A percentile compares a stretch with the other conserved stretches of the same genome.
These are phyloP conservation scores for Pristionchus japonicus DNA, from an alignment of 2,888 invertebrate genomes.

Conservation along the genomic window DNA sequence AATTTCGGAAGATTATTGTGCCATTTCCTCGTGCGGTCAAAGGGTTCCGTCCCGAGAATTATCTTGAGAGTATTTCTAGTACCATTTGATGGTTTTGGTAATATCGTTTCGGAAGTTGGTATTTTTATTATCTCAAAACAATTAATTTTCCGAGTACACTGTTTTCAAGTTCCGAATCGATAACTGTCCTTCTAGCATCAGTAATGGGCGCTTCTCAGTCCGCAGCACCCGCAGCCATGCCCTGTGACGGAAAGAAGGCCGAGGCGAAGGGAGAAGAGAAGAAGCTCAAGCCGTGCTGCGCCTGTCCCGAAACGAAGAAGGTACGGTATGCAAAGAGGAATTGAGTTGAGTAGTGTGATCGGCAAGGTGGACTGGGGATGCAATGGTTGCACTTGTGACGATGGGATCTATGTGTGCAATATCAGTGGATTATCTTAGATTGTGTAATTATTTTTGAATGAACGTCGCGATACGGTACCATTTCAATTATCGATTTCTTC, in stretches of 20 bases:
- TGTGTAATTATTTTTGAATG: too few relatives aligned
- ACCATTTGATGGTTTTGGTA: too few relatives aligned
- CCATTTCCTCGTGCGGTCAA: not conserved
- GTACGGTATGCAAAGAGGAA: constrained; percentile 51
- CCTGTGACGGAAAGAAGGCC: constrained; percentile 38
- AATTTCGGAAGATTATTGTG: not conserved
- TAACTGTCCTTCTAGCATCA: not conserved
- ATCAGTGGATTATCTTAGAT: too few relatives aligned
- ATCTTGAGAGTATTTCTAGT: not conserved
- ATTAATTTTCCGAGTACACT: not conserved
- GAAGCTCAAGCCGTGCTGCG: constrained; percentile 78
- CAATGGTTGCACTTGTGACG: too few relatives aligned
- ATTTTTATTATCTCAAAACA: too few relatives aligned
- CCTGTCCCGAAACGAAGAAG: constrained; percentile 78
- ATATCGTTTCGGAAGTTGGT: too few relatives aligned
- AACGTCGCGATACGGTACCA: not conserved
- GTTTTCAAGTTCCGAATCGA: not conserved
- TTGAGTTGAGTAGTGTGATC: not conserved
- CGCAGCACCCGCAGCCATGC: not conserved
- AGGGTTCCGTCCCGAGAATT: not conserved
- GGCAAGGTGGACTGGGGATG: not conserved
- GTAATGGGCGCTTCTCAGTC: not conserved
- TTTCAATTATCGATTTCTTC: constrained; percentile 47
- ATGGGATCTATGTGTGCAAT: too few relatives aligned
- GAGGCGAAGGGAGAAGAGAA: constrained; percentile 52